These are phyloP conservation scores for Thamnophis sirtalis DNA, from an alignment of 2,113 vertebrate species.

Conservation along the genomic window DNA sequence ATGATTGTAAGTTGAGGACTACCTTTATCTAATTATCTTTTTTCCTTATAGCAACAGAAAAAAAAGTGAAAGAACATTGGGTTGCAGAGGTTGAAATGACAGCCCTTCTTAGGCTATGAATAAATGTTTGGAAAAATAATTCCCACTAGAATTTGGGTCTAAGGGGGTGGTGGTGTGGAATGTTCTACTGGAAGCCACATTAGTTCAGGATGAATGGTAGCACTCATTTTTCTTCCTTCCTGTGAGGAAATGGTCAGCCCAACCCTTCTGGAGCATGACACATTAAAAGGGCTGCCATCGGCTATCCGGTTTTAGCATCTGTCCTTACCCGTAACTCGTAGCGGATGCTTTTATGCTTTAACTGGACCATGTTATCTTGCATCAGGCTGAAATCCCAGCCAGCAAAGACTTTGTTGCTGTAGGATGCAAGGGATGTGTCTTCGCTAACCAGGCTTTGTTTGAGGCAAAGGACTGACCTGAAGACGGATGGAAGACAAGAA, in stretches of 20 bases:
- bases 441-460: conserved; percentile 75
- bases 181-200: background rate
- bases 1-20: background rate
- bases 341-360: conserved; percentile 77
- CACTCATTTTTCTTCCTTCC: background rate
- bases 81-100: background rate
- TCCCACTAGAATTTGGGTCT: background rate
- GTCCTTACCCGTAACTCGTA: conserved; percentile 77
- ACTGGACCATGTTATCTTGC: conserved; percentile 62
- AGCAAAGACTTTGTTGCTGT: conserved; percentile 79
- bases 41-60: background rate
- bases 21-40: background rate
- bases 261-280: background rate
- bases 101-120: background rate
- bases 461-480: conserved; percentile 74
- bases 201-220: background rate
- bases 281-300: background rate
- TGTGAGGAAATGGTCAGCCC: background rate
- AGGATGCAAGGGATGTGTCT: conserved; percentile 68
- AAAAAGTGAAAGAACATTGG: background rate
- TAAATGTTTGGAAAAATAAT: background rate
- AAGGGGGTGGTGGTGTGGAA: too few relatives aligned
- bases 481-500: background rate
- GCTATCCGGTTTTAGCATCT: background rate
- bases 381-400: conserved; percentile 82